Evolutionary conservation across 2,888 invertebrate genomes (phyloP).

Genomic region (Hypomecis punctinalis): DNA sequence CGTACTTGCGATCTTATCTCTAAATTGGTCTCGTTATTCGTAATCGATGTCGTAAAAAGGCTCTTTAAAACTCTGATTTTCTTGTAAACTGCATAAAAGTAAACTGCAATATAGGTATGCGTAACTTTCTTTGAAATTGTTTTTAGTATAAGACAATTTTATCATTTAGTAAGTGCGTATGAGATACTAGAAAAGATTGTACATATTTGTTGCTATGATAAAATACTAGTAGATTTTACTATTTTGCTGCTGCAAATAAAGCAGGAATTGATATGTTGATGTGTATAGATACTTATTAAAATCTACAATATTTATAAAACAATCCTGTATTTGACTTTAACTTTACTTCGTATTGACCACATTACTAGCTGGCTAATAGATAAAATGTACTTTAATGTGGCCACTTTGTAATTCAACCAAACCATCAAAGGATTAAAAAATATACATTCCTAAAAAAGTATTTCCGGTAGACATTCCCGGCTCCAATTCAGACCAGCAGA

Average conservation of each 20-base stretch:
- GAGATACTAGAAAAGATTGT: too few relatives aligned
- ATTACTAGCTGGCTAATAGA: constrained; percentile 29
- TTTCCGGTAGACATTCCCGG: constrained; percentile 46
- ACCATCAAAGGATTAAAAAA: constrained; percentile 48
- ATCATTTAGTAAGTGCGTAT: too few relatives aligned
- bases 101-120: too few relatives aligned
- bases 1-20: constrained; percentile 49
- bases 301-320: too few relatives aligned
- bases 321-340: background rate
- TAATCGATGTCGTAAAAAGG: constrained; percentile 35
- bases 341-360: constrained; percentile 18
- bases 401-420: constrained; percentile 30
- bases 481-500: constrained; percentile 13
- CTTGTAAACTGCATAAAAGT: background rate
- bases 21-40: constrained; percentile 48
- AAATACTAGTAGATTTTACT: too few relatives aligned
- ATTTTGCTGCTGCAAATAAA: too few relatives aligned
- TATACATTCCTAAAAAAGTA: constrained; percentile 50
- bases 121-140: background rate
- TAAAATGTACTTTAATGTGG: constrained; percentile 41
- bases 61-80: constrained; percentile 22
- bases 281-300: too few relatives aligned
- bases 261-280: too few relatives aligned
- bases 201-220: too few relatives aligned
- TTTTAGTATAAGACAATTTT: background rate